Evolutionary conservation across 2,888 invertebrate species (phyloP).

Genomic region (Dynastes tityus): DNA sequence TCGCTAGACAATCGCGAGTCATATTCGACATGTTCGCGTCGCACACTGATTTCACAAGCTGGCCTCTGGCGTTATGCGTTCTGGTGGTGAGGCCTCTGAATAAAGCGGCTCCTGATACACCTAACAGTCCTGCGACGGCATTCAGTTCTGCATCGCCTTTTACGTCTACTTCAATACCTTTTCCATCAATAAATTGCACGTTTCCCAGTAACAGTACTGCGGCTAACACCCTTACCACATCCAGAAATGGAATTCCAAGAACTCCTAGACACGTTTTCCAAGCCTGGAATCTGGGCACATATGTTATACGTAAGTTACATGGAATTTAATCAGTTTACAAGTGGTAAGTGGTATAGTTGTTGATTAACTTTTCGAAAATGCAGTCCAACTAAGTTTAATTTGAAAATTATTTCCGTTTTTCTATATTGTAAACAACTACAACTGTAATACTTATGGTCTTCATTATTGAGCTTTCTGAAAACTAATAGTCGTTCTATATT

Average conservation of each 20-base stretch:
- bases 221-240: constrained; percentile 92
- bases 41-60: constrained; percentile 86
- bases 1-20: constrained; percentile 91
- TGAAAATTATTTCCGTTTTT: too few relatives aligned
- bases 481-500: too few relatives aligned
- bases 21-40: constrained; percentile 90
- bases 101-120: constrained; percentile 82
- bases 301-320: not conserved
- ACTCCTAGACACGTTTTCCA: constrained; percentile 95
- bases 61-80: constrained; percentile 84
- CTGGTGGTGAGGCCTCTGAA: constrained; percentile 88
- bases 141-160: constrained; percentile 88
- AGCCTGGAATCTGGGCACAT: constrained; percentile 81
- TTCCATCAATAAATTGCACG: constrained; percentile 89
- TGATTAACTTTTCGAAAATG: too few relatives aligned
- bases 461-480: too few relatives aligned
- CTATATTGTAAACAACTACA: too few relatives aligned
- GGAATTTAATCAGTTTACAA: not conserved
- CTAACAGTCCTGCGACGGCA: constrained; percentile 88
- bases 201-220: constrained; percentile 94
- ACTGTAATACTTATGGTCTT: too few relatives aligned
- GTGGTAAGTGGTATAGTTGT: too few relatives aligned
- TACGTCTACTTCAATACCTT: constrained; percentile 83
- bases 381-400: too few relatives aligned
- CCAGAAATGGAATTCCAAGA: constrained; percentile 93